Conservation (phyloP, 2,797 vertebrate genomes). For the Pachyuromys duprasi region DNA sequence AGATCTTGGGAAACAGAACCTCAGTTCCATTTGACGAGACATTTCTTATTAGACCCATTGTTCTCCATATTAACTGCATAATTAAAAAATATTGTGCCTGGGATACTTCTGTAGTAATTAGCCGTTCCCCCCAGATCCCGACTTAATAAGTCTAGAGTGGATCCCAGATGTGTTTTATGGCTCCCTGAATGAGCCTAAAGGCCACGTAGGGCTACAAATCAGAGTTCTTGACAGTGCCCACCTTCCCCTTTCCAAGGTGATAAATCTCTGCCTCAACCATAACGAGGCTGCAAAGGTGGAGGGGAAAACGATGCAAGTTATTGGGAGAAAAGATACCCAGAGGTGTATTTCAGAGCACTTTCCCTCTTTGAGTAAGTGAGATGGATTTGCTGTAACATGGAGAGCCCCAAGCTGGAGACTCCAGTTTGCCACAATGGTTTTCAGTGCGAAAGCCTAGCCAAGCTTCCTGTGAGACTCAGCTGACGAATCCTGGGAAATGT, state of each 20-base stretch:
- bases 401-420: neutral
- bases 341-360: conserved; percentile 24
- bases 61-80: conserved; percentile 14
- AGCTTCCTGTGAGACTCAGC: neutral
- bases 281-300: neutral
- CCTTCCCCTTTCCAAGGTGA: neutral
- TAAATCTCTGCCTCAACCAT: conserved; percentile 19
- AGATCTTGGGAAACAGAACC: conserved; percentile 42
- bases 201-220: conserved; percentile 51
- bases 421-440: neutral
- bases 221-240: neutral
- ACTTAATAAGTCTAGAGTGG: conserved; percentile 48
- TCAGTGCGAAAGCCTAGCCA: neutral
- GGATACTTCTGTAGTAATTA: neutral
- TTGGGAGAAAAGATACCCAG: neutral
- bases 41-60: neutral
- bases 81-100: neutral
- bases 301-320: neutral
- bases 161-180: conserved; percentile 33
- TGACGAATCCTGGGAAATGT: neutral
- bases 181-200: conserved; percentile 37
- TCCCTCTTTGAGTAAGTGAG: conserved; percentile 33
- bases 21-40: conserved; percentile 29
- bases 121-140: neutral
- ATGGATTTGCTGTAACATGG: neutral